These are phyloP conservation scores for Ethmia dodecea DNA, from an alignment of 2,888 invertebrate species.

Conservation along the genomic window DNA sequence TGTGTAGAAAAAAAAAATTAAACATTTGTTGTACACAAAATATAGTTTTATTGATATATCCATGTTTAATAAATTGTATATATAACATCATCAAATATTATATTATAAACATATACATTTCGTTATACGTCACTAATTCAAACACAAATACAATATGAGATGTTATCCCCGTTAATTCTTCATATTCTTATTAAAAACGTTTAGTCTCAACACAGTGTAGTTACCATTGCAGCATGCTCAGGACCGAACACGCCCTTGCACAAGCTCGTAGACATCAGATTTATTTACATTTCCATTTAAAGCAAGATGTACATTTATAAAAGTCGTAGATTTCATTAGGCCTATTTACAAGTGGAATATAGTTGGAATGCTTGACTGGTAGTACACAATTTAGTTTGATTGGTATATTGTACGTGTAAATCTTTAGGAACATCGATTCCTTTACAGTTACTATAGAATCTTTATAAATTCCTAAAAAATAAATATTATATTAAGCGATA, in stretches of 20 bases:
- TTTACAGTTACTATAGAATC: constrained; percentile 46
- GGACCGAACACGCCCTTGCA: constrained; percentile 47
- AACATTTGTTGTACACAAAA: constrained; percentile 74
- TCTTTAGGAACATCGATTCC: constrained; percentile 71
- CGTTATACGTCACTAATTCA: constrained; percentile 74
- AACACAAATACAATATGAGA: constrained; percentile 78
- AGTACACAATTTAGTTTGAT: constrained; percentile 56
- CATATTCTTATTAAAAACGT: constrained; percentile 53
- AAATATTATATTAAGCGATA: constrained; percentile 67
- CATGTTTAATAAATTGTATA: constrained; percentile 79
- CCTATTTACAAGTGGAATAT: constrained; percentile 76
- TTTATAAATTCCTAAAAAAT: constrained; percentile 67
- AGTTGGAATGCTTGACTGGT: constrained; percentile 73
- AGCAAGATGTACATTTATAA: constrained; percentile 65
- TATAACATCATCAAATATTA: constrained; percentile 78
- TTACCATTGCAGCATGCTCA: constrained; percentile 53
- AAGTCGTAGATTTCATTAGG: constrained; percentile 66
- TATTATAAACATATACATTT: constrained; percentile 78
- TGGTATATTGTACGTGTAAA: constrained; percentile 56
- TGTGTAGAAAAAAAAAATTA: constrained; percentile 54
- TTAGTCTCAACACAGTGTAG: constrained; percentile 57
- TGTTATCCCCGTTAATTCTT: constrained; percentile 68
- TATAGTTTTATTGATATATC: constrained; percentile 79
- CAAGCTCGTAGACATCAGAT: constrained; percentile 54
- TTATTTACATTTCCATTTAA: constrained; percentile 67